Base-by-base conservation (phyloP, 2,888 invertebrate genomes). In the Drosophila melanosoma region DNA sequence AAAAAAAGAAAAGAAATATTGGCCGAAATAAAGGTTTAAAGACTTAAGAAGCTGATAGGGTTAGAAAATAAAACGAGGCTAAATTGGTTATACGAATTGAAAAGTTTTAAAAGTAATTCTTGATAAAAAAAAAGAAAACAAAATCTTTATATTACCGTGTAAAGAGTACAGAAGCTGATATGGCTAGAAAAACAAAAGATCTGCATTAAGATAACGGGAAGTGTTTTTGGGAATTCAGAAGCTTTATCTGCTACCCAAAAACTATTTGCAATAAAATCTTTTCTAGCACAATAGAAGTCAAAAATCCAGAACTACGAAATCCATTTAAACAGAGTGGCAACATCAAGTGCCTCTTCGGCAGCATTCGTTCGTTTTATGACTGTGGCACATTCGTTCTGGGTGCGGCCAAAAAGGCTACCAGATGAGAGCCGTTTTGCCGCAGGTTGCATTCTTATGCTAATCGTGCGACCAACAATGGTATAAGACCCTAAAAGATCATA, bases 371-470 rank as follows among this genome's bases (percentile, higher is more conserved):
- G 52, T 33, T 82, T 82, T 65, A 76, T 26, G 79, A 79, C 57
- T 69, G 63, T 23, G 75, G 61, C 71, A 57, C 69, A 82, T 84
- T 89, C 35, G 64, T 81, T 73, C 76, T 71, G 67, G 83, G 86
- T 74, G 71, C 81, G 68, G 76, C 71, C 56, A 32, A 23, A 11
- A 48, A 51, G 62, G 79, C 83, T 83, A 77, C 70, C 75, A 69
- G 68, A 57, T 57, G 81, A 35, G 81, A 32, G 45, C 64, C 68
- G 52, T 49, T 38, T 56, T 82, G 76, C 66, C 82, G 66, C 84
- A 85, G 87, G 83, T 79, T 74, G 78, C 83, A 88, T 86, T 86
- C 85, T 90, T 86, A 86, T 86, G 85, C 81, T 81, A 86, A 86
- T 86, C 79, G 60, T n/a, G 45, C 23, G 40, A 40, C 59, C 67